phyloP scores from a whole-genome alignment of 1,140 invertebrate species.

The Hycleus cichorii region DNA sequence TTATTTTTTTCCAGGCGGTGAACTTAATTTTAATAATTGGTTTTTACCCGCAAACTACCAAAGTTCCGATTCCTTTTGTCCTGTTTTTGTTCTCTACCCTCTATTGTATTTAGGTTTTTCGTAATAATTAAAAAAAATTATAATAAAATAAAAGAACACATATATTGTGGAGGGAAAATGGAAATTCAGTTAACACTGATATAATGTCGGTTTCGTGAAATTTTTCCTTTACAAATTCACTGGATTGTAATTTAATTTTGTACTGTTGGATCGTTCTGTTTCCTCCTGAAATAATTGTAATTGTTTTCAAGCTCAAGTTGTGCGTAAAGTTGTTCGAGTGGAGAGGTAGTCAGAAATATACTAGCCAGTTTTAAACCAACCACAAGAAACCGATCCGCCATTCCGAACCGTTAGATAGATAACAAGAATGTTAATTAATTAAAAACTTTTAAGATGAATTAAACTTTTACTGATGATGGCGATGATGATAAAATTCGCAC shows the following conservation, averaged over 20 bases:
- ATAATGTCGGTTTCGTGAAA: no score
- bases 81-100: no score
- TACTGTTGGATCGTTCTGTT: neutral
- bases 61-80: no score
- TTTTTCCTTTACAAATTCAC: no score
- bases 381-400: conserved; percentile 26
- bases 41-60: no score
- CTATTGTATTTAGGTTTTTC: no score
- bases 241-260: no score
- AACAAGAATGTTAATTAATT: conserved; percentile 33
- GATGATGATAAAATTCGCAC: conserved; percentile 8
- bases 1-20: neutral
- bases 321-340: conserved; percentile 11
- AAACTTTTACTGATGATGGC: conserved; percentile 14
- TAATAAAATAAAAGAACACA: no score
- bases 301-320: conserved; percentile 17
- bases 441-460: conserved; percentile 24
- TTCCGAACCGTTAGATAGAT: conserved; percentile 28
- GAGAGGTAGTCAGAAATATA: neutral
- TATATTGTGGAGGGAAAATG: no score
- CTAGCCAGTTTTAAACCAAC: conserved; percentile 1
- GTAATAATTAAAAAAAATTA: no score
- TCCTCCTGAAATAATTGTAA: conserved; percentile 19
- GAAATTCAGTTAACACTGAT: no score
- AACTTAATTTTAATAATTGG: conserved; percentile 11